Evolutionary conservation across 2,113 vertebrate genomes (phyloP), one percentile per base, ranked within the genome.

Genomic region (Pelecanus crispus): DNA sequence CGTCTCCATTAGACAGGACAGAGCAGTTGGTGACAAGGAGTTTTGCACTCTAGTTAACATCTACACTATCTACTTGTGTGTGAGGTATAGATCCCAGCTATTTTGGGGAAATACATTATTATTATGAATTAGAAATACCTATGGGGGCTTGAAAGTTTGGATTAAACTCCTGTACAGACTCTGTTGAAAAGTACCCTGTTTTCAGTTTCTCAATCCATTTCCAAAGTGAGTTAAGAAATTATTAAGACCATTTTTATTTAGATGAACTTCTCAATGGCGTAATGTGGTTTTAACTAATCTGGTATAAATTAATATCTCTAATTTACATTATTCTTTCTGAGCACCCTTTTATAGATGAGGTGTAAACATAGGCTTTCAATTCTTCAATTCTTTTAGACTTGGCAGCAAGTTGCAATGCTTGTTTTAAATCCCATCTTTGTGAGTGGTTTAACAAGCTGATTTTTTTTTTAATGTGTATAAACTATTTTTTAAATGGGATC

Each of bases 81-180:
- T 31, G 56, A 81, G n/a, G 5, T 24, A 1, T 4, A 2, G 2
- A 55, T 15, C 70, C n/a, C 10, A 49, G 5, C 5, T 62, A 0
- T 72, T 65, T 42, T 31, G 50, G 52, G 34, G 47, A 82, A 85
- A 42, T 45, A 5, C 5, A 4, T 70, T 8, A 25, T 31, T 63
- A 10, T 32, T 59, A 12, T 36, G n/a, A 62, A 36, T 84, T 52
- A 62, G 55, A 61, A 84, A 84, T 61, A 34, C 10, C 34, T 73
- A 9, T 4, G 42, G 26, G 12, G 17, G 20, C 58, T 74, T 71
- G 32, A 61, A 84, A 68, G 45, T 75, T 72, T 65, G 49, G 10
- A 63, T 84, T 67, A 31, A 75, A 47, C 32, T 36, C 32, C n/a
- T 40, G 4, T 52, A 21, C 4, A 31, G 55, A 29, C 24, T 34